These are phyloP conservation scores for Andrena marginata DNA, from an alignment of 2,888 invertebrate species.

Conservation along the genomic window DNA sequence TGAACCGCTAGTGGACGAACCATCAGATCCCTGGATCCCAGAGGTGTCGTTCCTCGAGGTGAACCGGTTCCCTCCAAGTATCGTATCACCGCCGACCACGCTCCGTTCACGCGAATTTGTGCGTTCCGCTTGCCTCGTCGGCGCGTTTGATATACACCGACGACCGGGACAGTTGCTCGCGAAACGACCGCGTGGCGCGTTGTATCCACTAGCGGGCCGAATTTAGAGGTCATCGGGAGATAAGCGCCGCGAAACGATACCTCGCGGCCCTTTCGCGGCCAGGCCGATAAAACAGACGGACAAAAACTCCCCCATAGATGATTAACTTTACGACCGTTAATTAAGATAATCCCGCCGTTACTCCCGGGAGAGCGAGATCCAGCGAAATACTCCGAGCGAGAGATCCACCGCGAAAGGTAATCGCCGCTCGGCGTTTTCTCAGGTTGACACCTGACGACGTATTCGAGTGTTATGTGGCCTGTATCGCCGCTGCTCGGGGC, in stretches of 20 bases:
- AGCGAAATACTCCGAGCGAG: not conserved
- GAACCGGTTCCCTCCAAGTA: conserved; percentile 47
- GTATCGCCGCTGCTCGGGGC: no score
- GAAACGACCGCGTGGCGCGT: conserved; percentile 52
- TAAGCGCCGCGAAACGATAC: conserved; percentile 32
- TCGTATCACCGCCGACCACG: conserved; percentile 57
- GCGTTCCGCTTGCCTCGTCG: conserved; percentile 67
- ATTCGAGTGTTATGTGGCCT: no score
- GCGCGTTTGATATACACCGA: conserved; percentile 62
- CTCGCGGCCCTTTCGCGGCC: conserved; percentile 25
- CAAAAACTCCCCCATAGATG: conserved; percentile 26
- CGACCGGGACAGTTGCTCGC: conserved; percentile 52
- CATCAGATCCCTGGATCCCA: not conserved
- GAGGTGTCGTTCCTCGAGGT: conserved; percentile 10
- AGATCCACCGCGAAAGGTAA: no score
- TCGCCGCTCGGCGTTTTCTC: no score
- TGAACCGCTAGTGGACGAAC: not conserved
- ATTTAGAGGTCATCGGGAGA: conserved; percentile 55
- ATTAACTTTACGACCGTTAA: conserved; percentile 50
- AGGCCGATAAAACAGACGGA: conserved; percentile 30
- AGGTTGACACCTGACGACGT: no score
- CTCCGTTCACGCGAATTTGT: conserved; percentile 64
- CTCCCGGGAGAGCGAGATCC: conserved; percentile 3
- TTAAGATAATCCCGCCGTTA: conserved; percentile 46
- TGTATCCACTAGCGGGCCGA: conserved; percentile 55